These are phyloP conservation scores for Leptobrachium leishanense DNA, from an alignment of 2,113 vertebrate genomes.

Conservation along the genomic window DNA sequence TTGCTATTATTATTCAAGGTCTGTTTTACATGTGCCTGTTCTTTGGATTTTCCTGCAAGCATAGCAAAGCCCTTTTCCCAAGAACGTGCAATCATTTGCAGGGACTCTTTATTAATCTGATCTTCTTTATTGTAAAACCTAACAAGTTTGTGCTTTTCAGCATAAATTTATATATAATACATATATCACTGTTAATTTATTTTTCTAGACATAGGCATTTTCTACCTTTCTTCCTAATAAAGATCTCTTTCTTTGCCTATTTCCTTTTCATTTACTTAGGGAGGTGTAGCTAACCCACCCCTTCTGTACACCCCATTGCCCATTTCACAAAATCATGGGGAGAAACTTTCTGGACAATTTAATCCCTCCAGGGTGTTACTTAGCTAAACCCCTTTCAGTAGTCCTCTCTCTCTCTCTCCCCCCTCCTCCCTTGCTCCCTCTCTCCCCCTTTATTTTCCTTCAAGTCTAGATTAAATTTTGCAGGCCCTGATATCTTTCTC, in stretches of 20 bases:
- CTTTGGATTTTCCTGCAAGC: too few species aligned
- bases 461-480: constrained; percentile 60
- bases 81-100: too few species aligned
- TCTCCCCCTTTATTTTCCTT: constrained; percentile 63
- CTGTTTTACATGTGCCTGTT: too few species aligned
- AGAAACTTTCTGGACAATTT: constrained; percentile 83
- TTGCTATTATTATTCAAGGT: too few species aligned
- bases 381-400: constrained; percentile 66
- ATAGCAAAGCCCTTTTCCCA: too few species aligned
- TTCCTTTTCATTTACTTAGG: constrained; percentile 59
- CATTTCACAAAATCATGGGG: constrained; percentile 72
- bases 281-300: constrained; percentile 58
- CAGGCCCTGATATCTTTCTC: constrained; percentile 74
- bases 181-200: too few species aligned
- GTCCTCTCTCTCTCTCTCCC: constrained; percentile 43
- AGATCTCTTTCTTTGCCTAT: constrained; percentile 58
- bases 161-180: too few species aligned
- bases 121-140: too few species aligned
- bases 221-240: constrained; percentile 61
- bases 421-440: constrained; percentile 8
- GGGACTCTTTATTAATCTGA: too few species aligned
- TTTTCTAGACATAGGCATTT: constrained; percentile 51
- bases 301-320: constrained; percentile 68
- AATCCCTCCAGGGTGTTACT: constrained; percentile 77
- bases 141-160: too few species aligned